These are phyloP conservation scores for Sphenopsis melanotis DNA, from an alignment of 2,797 vertebrate species.

Conservation along the genomic window DNA sequence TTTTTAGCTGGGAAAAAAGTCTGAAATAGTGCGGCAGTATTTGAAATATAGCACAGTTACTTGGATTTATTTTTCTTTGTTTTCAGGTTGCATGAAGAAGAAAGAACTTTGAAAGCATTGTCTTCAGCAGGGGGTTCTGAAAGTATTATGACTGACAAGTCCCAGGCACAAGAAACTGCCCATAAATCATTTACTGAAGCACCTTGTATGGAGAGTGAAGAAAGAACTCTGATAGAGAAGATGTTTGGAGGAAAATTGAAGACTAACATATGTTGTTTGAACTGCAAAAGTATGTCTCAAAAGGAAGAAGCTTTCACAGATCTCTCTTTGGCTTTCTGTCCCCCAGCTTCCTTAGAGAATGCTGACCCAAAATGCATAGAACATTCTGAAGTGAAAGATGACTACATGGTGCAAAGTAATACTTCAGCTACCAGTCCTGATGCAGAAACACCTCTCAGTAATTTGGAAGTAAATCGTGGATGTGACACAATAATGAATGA, in stretches of 20 bases:
- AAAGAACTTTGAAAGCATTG: conserved; percentile 85
- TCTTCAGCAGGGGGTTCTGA: conserved; percentile 52
- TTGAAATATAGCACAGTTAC: not conserved
- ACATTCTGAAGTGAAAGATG: conserved; percentile 30
- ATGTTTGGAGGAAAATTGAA: conserved; percentile 94
- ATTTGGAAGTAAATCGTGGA: conserved; percentile 26
- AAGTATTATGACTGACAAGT: conserved; percentile 28
- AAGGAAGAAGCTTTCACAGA: conserved; percentile 97
- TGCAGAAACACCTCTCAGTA: conserved; percentile 29
- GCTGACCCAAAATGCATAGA: conserved; percentile 41
- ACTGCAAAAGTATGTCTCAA: conserved; percentile 91
- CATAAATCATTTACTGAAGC: conserved; percentile 54
- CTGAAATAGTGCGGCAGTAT: not conserved
- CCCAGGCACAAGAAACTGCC: conserved; percentile 49
- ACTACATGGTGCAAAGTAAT: conserved; percentile 18
- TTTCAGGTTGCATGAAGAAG: conserved; percentile 94
- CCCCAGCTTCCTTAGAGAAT: conserved; percentile 75
- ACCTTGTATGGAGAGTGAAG: conserved; percentile 43
- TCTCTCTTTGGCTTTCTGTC: conserved; percentile 95
- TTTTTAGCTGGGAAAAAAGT: not conserved
- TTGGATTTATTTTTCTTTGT: not conserved
- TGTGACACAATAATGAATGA: conserved; percentile 44
- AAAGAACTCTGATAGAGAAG: conserved; percentile 88
- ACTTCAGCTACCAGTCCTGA: not conserved
- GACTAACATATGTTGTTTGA: conserved; percentile 89